Evolutionary conservation across 2,113 vertebrate species (phyloP).

Genomic region (Bufo bufo): DNA sequence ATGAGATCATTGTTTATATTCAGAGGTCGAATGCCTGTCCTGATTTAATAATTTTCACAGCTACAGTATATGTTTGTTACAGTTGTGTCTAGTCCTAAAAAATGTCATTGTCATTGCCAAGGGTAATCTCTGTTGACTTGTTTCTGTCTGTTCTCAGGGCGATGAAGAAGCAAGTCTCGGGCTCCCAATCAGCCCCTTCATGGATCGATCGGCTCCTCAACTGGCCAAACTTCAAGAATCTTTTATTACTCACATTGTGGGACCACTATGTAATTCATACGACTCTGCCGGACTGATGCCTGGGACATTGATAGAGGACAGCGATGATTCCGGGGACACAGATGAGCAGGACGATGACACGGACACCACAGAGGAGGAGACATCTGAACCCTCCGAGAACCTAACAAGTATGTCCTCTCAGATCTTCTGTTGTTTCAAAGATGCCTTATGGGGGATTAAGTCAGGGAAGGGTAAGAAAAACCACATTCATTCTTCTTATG

Average conservation of each 20-base stretch:
- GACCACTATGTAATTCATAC: constrained; percentile 93
- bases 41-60: too few species aligned
- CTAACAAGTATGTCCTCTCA: constrained; percentile 70
- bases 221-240: constrained; percentile 97
- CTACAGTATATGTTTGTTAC: too few species aligned
- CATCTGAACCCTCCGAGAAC: constrained; percentile 80
- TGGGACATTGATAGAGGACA: constrained; percentile 86
- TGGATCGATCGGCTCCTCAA: constrained; percentile 95
- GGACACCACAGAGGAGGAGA: constrained; percentile 76
- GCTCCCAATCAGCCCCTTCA: constrained; percentile 95
- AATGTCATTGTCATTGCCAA: neutral
- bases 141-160: constrained; percentile 73
- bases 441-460: constrained; percentile 42
- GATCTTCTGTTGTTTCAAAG: constrained; percentile 52
- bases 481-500: neutral
- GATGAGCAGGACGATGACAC: constrained; percentile 73
- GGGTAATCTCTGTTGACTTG: too few species aligned
- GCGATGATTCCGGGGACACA: constrained; percentile 78
- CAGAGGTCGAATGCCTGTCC: too few species aligned
- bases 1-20: too few species aligned
- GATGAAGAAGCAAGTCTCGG: constrained; percentile 94
- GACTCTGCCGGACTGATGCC: constrained; percentile 91
- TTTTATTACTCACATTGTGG: constrained; percentile 98
- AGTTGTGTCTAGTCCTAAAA: too few species aligned
- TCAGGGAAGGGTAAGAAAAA: constrained; percentile 37